A percentile compares a stretch with the other conserved stretches of the same genome.
Evolutionary conservation across 2,888 invertebrate species (phyloP).

Genomic region (Oligia fasciuncula): DNA sequence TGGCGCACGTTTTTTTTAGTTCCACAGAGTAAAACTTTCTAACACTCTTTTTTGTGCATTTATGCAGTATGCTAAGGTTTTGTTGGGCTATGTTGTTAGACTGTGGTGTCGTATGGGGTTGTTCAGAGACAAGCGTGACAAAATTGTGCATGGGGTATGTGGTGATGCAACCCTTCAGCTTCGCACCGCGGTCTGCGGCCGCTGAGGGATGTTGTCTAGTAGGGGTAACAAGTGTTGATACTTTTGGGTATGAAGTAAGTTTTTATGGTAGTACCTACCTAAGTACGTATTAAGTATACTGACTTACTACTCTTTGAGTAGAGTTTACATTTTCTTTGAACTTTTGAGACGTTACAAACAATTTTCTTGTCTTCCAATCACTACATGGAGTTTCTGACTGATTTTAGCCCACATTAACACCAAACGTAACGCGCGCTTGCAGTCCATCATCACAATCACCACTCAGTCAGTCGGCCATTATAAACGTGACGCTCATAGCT

Average conservation of each 20-base stretch:
- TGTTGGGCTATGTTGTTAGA: slow-evolving; percentile 54
- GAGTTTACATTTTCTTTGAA: neutral
- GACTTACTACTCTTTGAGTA: neutral
- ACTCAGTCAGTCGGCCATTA: neutral
- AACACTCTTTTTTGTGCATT: neutral
- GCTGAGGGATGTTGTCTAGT: slow-evolving; percentile 76
- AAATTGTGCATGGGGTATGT: slow-evolving; percentile 80
- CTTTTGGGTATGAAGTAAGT: slow-evolving; percentile 43
- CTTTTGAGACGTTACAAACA: neutral
- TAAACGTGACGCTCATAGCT: neutral
- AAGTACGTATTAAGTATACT: neutral
- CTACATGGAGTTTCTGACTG: neutral
- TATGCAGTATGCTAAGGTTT: slow-evolving; percentile 46
- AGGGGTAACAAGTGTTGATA: slow-evolving; percentile 67
- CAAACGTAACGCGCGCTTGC: neutral
- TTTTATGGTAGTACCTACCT: neutral
- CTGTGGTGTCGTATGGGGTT: slow-evolving; percentile 53
- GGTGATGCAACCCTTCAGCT: slow-evolving; percentile 87
- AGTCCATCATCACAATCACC: neutral
- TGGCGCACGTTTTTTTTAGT: slow-evolving; percentile 31
- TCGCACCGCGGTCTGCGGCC: slow-evolving; percentile 82
- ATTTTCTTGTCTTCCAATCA: neutral
- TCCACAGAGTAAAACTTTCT: slow-evolving; percentile 66
- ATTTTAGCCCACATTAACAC: neutral
- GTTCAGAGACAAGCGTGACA: slow-evolving; percentile 83